Percentiles rank a stretch among this genome's conserved stretches.
These are phyloP conservation scores for Coracopsis vasa DNA, from an alignment of 2,113 vertebrate species.

Conservation along the genomic window DNA sequence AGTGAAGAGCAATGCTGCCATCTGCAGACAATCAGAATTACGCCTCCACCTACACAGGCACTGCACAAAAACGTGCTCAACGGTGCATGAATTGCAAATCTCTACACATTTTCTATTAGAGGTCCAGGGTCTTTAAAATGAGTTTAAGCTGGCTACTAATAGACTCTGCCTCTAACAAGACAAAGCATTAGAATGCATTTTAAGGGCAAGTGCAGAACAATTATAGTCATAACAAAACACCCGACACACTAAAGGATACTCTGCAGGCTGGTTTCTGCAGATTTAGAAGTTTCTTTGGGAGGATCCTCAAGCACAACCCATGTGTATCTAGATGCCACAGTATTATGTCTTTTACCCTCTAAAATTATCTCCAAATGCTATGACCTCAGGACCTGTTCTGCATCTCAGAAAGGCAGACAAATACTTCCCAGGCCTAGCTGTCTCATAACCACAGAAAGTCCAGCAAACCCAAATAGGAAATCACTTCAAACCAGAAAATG, in stretches of 20 bases:
- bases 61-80: background rate
- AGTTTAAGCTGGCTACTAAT: background rate
- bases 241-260: background rate
- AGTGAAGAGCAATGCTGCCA: background rate
- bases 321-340: accelerated
- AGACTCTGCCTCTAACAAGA: background rate
- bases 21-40: background rate
- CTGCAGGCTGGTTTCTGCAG: background rate
- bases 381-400: background rate
- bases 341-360: background rate
- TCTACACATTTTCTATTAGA: background rate
- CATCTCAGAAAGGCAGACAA: background rate
- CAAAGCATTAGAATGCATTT: background rate
- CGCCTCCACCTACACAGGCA: background rate
- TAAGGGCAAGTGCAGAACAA: background rate
- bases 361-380: background rate
- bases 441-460: background rate
- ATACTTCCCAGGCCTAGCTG: background rate
- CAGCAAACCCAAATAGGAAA: background rate
- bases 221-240: background rate
- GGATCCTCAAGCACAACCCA: background rate
- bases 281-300: background rate
- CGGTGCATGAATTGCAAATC: background rate
- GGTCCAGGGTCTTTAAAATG: background rate
- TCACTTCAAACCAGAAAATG: background rate